A percentile compares a stretch with the other conserved stretches of the same genome.
Evolutionary conservation across 2,797 vertebrate genomes (phyloP).

Genomic region (Sternotherus odoratus): DNA sequence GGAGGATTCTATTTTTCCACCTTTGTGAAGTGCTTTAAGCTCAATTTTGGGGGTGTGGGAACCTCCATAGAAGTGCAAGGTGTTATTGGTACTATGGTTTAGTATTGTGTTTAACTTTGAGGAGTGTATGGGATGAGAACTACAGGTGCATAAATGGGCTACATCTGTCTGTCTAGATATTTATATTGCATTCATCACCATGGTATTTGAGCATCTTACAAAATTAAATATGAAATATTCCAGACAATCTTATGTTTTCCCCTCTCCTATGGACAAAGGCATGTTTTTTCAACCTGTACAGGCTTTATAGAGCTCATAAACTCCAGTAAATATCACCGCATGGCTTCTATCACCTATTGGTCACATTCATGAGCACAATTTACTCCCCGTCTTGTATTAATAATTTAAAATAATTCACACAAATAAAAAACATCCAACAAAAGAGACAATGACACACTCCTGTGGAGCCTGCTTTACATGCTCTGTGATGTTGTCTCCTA

Average conservation of each 20-base stretch:
- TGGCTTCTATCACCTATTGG: slow-evolving; percentile 49
- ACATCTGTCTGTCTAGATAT: neutral
- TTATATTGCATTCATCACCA: neutral
- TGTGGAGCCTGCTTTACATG: slow-evolving; percentile 29
- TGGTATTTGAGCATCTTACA: neutral
- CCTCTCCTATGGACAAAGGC: neutral
- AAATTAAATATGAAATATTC: slow-evolving; percentile 15
- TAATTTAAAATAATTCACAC: slow-evolving; percentile 68
- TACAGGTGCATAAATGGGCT: neutral
- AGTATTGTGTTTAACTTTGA: neutral
- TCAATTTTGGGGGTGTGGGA: neutral
- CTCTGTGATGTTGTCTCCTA: slow-evolving; percentile 29
- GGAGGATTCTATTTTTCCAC: neutral
- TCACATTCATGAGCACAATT: slow-evolving; percentile 45
- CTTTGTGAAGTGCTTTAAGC: neutral
- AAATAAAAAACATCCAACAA: slow-evolving; percentile 53
- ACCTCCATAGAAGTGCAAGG: neutral
- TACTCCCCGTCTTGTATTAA: slow-evolving; percentile 37
- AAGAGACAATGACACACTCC: slow-evolving; percentile 29
- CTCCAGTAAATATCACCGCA: slow-evolving; percentile 42
- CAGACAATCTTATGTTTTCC: rapidly evolving
- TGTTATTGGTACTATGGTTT: neutral
- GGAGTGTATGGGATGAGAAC: neutral
- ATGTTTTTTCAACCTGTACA: slow-evolving; percentile 16
- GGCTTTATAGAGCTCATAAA: slow-evolving; percentile 25